These are phyloP conservation scores for Euspilapteryx auroguttella DNA, from an alignment of 2,888 invertebrate species.

Conservation along the genomic window DNA sequence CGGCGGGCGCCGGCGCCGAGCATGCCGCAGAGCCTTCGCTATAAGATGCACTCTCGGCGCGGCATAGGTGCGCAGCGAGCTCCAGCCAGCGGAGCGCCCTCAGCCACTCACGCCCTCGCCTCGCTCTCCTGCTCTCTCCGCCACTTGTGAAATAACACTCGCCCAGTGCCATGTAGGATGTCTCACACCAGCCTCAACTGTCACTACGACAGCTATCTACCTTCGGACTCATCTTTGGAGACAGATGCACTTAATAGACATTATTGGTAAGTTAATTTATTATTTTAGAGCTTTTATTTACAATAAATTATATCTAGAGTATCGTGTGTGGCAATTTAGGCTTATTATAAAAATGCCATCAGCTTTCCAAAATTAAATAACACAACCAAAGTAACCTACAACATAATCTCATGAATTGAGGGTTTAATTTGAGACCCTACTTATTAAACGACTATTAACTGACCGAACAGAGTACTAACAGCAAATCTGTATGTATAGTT, in stretches of 20 bases:
- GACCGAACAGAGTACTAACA: too few relatives aligned
- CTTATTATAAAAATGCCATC: too few relatives aligned
- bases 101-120: constrained; percentile 14
- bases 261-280: constrained; percentile 33
- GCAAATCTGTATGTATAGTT: too few relatives aligned
- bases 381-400: too few relatives aligned
- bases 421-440: too few relatives aligned
- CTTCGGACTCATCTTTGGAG: constrained; percentile 51
- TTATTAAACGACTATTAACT: too few relatives aligned
- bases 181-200: constrained; percentile 56
- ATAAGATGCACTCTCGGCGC: constrained; percentile 54
- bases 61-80: constrained; percentile 52
- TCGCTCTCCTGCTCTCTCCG: constrained; percentile 25
- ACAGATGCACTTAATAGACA: constrained; percentile 54
- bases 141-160: constrained; percentile 32
- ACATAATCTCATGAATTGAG: too few relatives aligned
- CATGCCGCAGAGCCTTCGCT: constrained; percentile 48
- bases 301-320: too few relatives aligned
- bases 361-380: too few relatives aligned
- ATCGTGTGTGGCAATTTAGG: too few relatives aligned
- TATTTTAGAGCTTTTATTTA: not conserved
- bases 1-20: constrained; percentile 28
- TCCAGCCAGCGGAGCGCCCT: constrained; percentile 43
- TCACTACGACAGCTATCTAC: constrained; percentile 54
- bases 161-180: constrained; percentile 55